Base-by-base conservation (phyloP, 2,797 vertebrate genomes). In the Crossoptilon crossoptilon region DNA sequence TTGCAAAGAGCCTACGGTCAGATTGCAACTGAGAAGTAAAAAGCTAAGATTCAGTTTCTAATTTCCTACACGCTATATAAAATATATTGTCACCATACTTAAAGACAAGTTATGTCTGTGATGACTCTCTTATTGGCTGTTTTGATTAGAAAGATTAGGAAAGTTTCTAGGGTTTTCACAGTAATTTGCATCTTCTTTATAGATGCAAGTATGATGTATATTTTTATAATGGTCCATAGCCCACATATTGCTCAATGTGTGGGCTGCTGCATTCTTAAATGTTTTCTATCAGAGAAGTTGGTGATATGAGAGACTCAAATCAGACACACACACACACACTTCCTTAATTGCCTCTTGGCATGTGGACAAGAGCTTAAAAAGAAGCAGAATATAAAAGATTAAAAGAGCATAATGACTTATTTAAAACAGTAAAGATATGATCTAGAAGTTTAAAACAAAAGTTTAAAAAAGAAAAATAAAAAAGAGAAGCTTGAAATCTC, bases 331-430 rank as follows among this genome's bases (percentile, higher is more conserved):
- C 4, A 87, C 12, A 58, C 16, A 74, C 72, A 17, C 56, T 26
- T 46, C 33, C 59, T 91, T 91, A 96, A 91, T 93, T 92, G 68
- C 78, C 21, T 85, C n/a, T 31, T 35, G 88, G 55, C 66, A n/a
- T 74, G 66, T 88, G 80, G 68, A 84, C 78, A 72, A 91, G 46
- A 84, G 35, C 68, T 91, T 82, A 44, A 94, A 88, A 91, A 84
- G 70, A 87, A 72, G 44, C 3, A 69, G 69, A 85, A 84, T 78
- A 66, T 55, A 44, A 82, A 92, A 87, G 90, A 93, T 64, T 84
- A 70, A 88, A 87, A 88, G 33, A 87, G 6, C 49, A 39, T 80
- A 72, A 66, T 87, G 89, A 56, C 55, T 53, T 87, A 31, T 63
- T 87, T 41, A 48, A 69, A 94, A 91, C 66, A 76, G 91, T 64